Evolutionary conservation across 2,113 vertebrate genomes (phyloP).

Genomic region (Gymnorhina tibicen): DNA sequence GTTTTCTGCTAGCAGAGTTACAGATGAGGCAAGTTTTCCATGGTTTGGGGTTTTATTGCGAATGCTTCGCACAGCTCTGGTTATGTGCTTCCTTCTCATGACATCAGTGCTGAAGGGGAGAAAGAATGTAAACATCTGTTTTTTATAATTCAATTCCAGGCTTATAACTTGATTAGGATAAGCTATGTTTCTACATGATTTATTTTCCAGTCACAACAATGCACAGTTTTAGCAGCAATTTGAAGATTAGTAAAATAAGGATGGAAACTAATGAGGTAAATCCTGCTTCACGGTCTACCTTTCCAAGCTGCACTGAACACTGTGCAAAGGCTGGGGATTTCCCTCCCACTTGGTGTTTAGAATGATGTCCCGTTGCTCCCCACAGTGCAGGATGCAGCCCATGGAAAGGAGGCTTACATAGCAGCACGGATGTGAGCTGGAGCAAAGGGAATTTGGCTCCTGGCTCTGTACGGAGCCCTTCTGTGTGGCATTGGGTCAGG

Average conservation of each 20-base stretch:
- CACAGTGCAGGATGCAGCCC: rapidly evolving
- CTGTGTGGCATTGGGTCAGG: background rate
- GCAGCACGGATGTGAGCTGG: background rate
- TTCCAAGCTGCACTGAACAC: background rate
- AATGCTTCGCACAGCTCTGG: conserved; percentile 25
- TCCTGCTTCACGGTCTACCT: background rate
- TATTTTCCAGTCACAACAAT: conserved; percentile 69
- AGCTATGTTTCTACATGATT: conserved; percentile 65
- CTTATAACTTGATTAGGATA: conserved; percentile 75
- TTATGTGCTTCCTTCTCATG: conserved; percentile 69
- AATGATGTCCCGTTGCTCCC: rapidly evolving
- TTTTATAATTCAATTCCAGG: conserved; percentile 71
- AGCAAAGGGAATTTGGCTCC: background rate
- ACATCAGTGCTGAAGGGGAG: conserved; percentile 67
- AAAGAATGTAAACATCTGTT: conserved; percentile 80
- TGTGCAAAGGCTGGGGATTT: background rate
- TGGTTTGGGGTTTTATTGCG: conserved; percentile 50
- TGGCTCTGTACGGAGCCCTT: background rate
- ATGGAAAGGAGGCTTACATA: background rate
- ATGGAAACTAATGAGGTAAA: background rate
- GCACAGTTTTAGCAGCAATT: conserved; percentile 43
- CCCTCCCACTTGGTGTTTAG: background rate
- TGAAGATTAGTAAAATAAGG: conserved; percentile 19
- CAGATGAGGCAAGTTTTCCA: conserved; percentile 53
- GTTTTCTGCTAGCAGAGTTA: conserved; percentile 26